Base-by-base conservation (phyloP, 2,888 invertebrate genomes). In the Leptarthrus brevirostris region DNA sequence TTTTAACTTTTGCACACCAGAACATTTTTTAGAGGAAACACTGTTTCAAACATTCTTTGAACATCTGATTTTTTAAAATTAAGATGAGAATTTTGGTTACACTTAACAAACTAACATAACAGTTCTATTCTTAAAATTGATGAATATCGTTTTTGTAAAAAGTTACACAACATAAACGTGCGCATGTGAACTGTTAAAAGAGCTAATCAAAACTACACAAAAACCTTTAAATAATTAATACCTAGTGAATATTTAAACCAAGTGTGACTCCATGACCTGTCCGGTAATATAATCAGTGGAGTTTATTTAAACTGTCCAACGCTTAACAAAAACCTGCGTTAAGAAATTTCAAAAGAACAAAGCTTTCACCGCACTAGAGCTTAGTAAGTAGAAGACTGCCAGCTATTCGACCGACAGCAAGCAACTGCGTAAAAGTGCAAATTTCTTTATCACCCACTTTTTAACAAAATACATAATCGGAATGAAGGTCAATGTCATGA, bases 371-470 rank as follows among this genome's bases (percentile, higher is more conserved):
- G n/a, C 16, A 36, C 2, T 34, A 34, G 16, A 58, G 58, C 58
- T 34, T 18, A 6, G 16, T 18, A 12, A 18, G 18, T 20, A 58
- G 18, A 16, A 16, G 26, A 58, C 58, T 47, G 14, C n/a, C 26
- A 69, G 34, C 52, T 30, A 49, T 2, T 34, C 52, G 20, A 69
- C 20, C 30, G 69, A 49, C 20, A 20, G 52, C 30, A 44, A 30
- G 40, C 69, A 52, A 69, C 69, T 69, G 52, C 49, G 40, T 36
- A 20, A 58, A 58, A 36, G 34, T 18, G 40, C 58, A 20, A 58
- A 58, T 58, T 58, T 18, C 18, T n/a, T 58, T 58, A 58, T 58
- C 58, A 58, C 18, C 36, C 36, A 16, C 4, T 36, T 56, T 20
- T 36, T 58, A 36, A 58, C 24, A 26, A 54, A 34, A 58, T 40